Conservation (phyloP, 2,888 invertebrate species). For the Tuberolachnus salignus region DNA sequence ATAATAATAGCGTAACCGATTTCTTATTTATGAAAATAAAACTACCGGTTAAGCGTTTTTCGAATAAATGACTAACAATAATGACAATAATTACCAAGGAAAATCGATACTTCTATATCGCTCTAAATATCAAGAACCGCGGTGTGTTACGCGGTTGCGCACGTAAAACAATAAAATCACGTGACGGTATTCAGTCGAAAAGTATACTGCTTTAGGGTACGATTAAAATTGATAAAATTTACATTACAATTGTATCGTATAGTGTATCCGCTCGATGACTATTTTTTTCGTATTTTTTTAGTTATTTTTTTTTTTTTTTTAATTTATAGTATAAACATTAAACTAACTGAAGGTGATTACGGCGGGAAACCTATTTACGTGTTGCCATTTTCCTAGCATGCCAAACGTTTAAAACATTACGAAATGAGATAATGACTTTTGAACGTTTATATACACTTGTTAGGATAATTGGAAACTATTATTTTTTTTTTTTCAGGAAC, state of each 20-base stretch:
- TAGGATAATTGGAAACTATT: background rate
- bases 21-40: no score
- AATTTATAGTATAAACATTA: background rate
- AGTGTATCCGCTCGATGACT: background rate
- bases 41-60: no score
- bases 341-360: background rate
- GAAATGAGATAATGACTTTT: background rate
- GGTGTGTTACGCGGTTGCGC: no score
- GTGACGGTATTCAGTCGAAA: background rate
- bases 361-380: background rate
- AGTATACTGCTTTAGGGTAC: background rate
- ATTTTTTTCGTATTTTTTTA: background rate
- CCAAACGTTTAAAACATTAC: background rate
- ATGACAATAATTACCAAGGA: no score
- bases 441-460: background rate
- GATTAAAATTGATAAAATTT: background rate
- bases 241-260: background rate
- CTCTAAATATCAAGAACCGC: no score
- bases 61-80: no score
- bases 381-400: background rate
- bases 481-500: background rate
- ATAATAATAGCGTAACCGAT: no score
- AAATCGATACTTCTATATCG: no score
- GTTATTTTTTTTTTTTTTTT: background rate
- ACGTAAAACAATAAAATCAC: background rate